Evolutionary conservation across 64 coral and sea anemone genomes (phyloP).

Genomic region (Porites australiensis): DNA sequence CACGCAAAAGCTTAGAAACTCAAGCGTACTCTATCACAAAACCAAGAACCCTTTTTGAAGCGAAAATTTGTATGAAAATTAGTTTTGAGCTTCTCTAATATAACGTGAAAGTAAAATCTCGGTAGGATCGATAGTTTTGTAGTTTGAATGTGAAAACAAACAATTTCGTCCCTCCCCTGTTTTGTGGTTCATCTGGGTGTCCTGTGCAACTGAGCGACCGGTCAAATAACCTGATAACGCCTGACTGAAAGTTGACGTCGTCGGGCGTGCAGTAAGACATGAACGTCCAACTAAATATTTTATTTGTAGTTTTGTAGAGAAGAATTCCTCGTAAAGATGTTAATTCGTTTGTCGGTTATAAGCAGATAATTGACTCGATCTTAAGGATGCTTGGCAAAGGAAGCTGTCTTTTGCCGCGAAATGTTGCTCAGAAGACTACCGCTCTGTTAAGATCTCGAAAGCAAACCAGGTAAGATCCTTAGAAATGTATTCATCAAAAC

Average conservation of each 20-base stretch:
- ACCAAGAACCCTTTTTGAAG: too few species aligned
- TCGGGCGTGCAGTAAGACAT: background rate
- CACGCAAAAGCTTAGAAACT: too few species aligned
- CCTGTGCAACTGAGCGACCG: background rate
- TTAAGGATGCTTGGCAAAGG: conserved; percentile 4
- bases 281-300: background rate
- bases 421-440: background rate
- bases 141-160: too few species aligned
- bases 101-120: too few species aligned
- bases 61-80: too few species aligned
- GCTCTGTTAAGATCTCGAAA: background rate
- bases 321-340: background rate
- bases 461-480: background rate
- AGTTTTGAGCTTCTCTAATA: too few species aligned
- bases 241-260: background rate
- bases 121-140: too few species aligned
- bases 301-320: background rate
- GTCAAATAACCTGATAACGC: background rate
- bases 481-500: too few species aligned
- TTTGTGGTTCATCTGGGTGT: background rate
- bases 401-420: background rate
- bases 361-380: background rate
- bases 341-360: background rate
- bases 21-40: too few species aligned
- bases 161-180: too few species aligned